phyloP scores from a whole-genome alignment of 1,140 invertebrate genomes.

The Homarus americanus region DNA sequence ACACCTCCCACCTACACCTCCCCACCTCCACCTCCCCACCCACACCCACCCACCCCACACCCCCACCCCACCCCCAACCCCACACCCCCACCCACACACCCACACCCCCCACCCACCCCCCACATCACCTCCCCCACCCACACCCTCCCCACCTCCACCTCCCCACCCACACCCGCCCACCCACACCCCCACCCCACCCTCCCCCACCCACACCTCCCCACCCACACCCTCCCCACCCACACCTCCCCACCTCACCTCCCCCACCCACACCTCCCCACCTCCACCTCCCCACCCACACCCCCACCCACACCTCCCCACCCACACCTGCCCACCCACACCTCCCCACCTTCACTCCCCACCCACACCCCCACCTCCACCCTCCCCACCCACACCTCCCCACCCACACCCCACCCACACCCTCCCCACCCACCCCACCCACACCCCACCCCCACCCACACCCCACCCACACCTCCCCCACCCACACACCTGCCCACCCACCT shows the following conservation, averaged over 20 bases:
- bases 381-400: too few species aligned
- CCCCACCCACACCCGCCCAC: not conserved
- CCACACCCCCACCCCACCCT: not conserved
- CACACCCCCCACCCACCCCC: not conserved
- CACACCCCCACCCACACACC: not conserved
- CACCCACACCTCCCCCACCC: not conserved
- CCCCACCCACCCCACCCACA: too few species aligned
- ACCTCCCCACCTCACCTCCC: not conserved
- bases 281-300: not conserved
- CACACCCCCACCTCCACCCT: too few species aligned
- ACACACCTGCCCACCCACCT: not conserved
- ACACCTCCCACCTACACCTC: not conserved
- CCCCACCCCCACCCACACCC: not conserved
- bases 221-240: not conserved
- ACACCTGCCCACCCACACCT: not conserved
- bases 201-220: too few species aligned
- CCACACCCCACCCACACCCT: too few species aligned
- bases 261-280: too few species aligned
- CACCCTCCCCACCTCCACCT: too few species aligned
- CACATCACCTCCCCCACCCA: not conserved
- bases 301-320: slow-evolving; percentile 29
- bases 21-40: not conserved
- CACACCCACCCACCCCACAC: not conserved
- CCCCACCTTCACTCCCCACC: not conserved
- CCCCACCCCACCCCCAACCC: too few species aligned